These are phyloP conservation scores for Etheostoma nigrum DNA, from an alignment of 2,797 vertebrate genomes.

Conservation along the genomic window DNA sequence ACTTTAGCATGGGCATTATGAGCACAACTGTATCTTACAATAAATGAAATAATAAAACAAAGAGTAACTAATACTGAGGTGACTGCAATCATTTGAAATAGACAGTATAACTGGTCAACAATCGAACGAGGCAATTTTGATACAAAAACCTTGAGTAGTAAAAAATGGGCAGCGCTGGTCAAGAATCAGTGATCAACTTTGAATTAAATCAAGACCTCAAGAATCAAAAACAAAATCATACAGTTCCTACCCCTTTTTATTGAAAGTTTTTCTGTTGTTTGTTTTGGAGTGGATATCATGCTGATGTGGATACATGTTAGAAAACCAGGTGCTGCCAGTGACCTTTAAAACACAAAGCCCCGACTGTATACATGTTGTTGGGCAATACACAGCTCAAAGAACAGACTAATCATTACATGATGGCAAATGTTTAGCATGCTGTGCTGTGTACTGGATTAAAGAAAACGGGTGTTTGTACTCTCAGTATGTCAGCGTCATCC, in stretches of 20 bases:
- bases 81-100: no score
- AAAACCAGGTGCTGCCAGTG: slow-evolving; percentile 15
- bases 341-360: slow-evolving; percentile 27
- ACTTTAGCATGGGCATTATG: no score
- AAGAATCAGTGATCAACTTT: no score
- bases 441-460: not conserved
- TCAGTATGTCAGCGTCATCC: not conserved
- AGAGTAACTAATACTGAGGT: no score
- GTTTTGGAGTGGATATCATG: not conserved
- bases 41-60: no score
- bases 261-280: not conserved
- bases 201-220: not conserved
- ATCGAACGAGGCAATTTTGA: no score
- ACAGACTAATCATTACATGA: not conserved
- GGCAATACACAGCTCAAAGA: not conserved
- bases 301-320: slow-evolving; percentile 3
- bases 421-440: not conserved
- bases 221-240: not conserved
- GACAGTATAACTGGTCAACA: no score
- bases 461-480: not conserved
- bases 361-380: slow-evolving; percentile 1
- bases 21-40: no score
- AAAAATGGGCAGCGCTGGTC: no score
- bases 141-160: no score
- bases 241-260: not conserved